These are phyloP conservation scores for Craniophora ligustri DNA, from an alignment of 2,888 invertebrate genomes.

Conservation along the genomic window DNA sequence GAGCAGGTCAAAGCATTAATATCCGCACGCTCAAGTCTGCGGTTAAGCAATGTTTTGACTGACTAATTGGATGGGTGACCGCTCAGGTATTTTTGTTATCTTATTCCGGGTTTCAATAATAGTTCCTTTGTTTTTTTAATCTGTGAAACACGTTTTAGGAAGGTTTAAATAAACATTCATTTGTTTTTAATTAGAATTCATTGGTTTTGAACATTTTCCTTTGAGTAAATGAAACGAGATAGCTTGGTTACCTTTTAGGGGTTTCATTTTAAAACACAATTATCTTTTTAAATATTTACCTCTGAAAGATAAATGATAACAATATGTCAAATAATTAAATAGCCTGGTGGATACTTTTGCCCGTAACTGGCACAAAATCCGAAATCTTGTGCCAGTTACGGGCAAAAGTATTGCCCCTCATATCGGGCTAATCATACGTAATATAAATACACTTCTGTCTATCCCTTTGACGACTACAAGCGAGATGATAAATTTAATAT, in stretches of 20 bases:
- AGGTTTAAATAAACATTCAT: slow-evolving; percentile 16
- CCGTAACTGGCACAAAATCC: no score
- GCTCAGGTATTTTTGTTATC: slow-evolving; percentile 6
- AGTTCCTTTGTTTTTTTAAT: slow-evolving; percentile 16
- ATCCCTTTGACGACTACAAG: neutral
- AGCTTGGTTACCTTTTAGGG: neutral
- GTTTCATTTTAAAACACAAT: slow-evolving; percentile 13
- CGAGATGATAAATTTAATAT: neutral
- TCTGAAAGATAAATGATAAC: no score
- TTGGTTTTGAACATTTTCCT: slow-evolving; percentile 15
- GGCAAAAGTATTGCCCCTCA: no score
- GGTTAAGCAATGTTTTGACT: slow-evolving; percentile 40
- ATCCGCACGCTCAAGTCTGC: slow-evolving; percentile 28
- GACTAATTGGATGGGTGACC: slow-evolving; percentile 36
- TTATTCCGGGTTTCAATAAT: slow-evolving; percentile 11
- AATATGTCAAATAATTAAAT: no score
- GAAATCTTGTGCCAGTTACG: no score
- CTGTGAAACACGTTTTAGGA: neutral
- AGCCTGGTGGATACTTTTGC: no score
- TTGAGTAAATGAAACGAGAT: slow-evolving; percentile 8
- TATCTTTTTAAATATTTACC: no score
- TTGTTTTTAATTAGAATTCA: slow-evolving; percentile 33
- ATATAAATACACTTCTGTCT: neutral
- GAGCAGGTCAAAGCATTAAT: slow-evolving; percentile 32
- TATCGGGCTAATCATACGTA: no score